Evolutionary conservation across 2,888 invertebrate genomes (phyloP).

Genomic region (Drosophila helvetica): DNA sequence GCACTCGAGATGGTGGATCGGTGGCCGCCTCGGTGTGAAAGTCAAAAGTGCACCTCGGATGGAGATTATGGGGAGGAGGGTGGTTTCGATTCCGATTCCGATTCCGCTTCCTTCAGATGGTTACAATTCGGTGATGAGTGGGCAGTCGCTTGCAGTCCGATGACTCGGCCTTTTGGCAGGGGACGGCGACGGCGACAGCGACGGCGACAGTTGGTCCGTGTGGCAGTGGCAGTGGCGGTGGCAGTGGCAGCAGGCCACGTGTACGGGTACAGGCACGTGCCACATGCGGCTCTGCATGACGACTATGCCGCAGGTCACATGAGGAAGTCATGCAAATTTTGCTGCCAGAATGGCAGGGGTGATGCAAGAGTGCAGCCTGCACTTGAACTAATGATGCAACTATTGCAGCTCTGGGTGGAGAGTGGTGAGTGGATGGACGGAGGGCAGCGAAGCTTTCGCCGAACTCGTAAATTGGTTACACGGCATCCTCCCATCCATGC

Average conservation of each 20-base stretch:
- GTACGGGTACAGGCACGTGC: slow-evolving; percentile 16
- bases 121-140: slow-evolving; percentile 59
- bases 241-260: neutral
- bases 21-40: slow-evolving; percentile 49
- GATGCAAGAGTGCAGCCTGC: neutral
- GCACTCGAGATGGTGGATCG: slow-evolving; percentile 11
- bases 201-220: slow-evolving; percentile 66
- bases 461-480: slow-evolving; percentile 23
- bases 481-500: slow-evolving; percentile 17
- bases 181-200: slow-evolving; percentile 55
- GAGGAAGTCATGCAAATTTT: slow-evolving; percentile 49
- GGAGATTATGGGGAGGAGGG: neutral
- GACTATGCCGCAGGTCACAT: slow-evolving; percentile 48
- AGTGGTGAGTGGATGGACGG: neutral
- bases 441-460: slow-evolving; percentile 31
- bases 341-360: neutral
- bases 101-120: neutral
- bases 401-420: neutral
- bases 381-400: slow-evolving; percentile 46
- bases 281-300: neutral
- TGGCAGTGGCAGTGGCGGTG: no score
- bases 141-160: slow-evolving; percentile 50
- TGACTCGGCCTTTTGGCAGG: slow-evolving; percentile 42
- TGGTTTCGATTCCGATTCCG: no score
- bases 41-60: slow-evolving; percentile 29